phyloP scores from a whole-genome alignment of 2,888 invertebrate species.

The Andrena bucephala region DNA sequence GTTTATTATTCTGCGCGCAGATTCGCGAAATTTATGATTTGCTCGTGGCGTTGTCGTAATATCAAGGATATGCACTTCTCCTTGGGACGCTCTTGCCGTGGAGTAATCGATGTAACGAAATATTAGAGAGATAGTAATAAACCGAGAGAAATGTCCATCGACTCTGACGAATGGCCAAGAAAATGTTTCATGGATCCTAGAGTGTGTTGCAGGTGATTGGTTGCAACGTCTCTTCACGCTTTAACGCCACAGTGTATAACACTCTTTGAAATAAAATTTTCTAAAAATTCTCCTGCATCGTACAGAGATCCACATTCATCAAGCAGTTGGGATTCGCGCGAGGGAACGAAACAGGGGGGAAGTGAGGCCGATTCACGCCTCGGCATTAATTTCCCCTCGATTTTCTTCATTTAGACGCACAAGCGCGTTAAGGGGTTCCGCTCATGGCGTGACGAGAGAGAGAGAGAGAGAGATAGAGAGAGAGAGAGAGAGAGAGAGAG shows the following conservation, averaged over 20 bases:
- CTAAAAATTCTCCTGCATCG: background rate
- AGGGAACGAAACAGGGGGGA: constrained; percentile 11
- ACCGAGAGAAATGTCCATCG: background rate
- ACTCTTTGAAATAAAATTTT: background rate
- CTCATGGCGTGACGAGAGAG: constrained; percentile 67
- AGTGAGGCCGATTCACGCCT: constrained; percentile 42
- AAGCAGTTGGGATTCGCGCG: background rate
- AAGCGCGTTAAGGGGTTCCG: constrained; percentile 52
- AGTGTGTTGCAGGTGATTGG: background rate
- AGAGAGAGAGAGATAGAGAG: constrained; percentile 7
- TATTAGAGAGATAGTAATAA: background rate
- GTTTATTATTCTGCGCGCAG: constrained; percentile 3
- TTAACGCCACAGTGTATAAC: background rate
- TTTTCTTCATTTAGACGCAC: constrained; percentile 58
- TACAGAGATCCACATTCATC: background rate
- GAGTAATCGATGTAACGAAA: background rate
- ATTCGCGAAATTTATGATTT: constrained; percentile 4
- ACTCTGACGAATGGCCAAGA: background rate
- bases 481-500: constrained; percentile 42
- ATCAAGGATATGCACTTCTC: background rate
- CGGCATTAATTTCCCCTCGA: constrained; percentile 68
- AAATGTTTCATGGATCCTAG: too few relatives aligned
- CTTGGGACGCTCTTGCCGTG: background rate
- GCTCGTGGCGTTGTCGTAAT: background rate
- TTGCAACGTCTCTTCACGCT: background rate